Evolutionary conservation across 2,888 invertebrate genomes (phyloP).

Genomic region (Clunio marinus): DNA sequence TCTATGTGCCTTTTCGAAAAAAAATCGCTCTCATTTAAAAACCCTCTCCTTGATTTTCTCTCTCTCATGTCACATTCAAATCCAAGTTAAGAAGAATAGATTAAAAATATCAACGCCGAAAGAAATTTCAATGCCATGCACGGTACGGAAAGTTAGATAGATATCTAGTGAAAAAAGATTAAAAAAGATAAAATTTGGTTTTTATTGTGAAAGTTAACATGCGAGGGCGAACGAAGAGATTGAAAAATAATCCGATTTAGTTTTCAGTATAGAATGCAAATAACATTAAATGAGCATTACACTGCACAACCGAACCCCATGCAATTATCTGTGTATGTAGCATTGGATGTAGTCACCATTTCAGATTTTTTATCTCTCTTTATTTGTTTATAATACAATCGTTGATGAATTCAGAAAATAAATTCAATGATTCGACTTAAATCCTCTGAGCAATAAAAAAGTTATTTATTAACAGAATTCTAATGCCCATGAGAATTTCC

Average conservation of each 20-base stretch:
- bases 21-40: no score
- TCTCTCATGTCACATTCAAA: not conserved
- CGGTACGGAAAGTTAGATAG: not conserved
- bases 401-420: not conserved
- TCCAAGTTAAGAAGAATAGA: not conserved
- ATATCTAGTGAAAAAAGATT: not conserved
- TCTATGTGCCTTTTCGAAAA: no score
- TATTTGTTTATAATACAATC: not conserved
- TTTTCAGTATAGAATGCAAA: not conserved
- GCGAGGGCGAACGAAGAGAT: not conserved
- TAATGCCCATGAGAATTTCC: not conserved
- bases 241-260: slow-evolving; percentile 28
- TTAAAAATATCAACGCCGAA: not conserved
- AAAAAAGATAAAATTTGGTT: not conserved
- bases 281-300: slow-evolving; percentile 13
- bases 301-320: not conserved
- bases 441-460: not conserved
- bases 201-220: not conserved
- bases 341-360: not conserved
- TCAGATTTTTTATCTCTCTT: not conserved
- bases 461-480: no score
- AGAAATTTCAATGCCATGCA: not conserved
- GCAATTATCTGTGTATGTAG: no score
- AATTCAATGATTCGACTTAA: not conserved
- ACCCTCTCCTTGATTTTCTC: no score